Evolutionary conservation across 2,888 invertebrate genomes (phyloP), one percentile per base, ranked within the genome.

Genomic region (Leptinotarsa peninsularis): DNA sequence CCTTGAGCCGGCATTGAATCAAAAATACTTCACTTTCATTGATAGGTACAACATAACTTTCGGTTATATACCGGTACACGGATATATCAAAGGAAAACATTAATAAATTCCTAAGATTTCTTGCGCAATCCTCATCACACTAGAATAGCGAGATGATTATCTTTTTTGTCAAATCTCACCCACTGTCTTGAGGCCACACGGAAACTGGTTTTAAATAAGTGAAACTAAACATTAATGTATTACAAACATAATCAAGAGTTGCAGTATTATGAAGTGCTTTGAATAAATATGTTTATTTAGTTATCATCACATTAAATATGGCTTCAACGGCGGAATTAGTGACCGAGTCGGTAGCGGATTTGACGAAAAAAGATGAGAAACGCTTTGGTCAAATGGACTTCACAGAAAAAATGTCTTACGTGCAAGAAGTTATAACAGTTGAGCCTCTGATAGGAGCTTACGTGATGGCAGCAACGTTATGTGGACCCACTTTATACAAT

Each of bases 401-500:
- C 10, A 79, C 75, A 33, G 82, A 83, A 76, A 80, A 80, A 72
- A 33, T 84, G 5, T 49, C 71, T 14, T 83, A 83, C 56, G 71
- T 81, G 4, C 81, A 80, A 63, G 84, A 86, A 78, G 82, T 88
- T 66, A 83, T 88, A 69, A 88, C 88, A 4, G 85, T 88, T 17
- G 88, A 88, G 76, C 88, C 88, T 14, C 71, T 88, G 18, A 77
- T 88, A 58, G 85, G 82, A 1, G 83, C 84, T 7, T 88, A 87
- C 73, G 72, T 87, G 14, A 82, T 86, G 76, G 84, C 86, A 4
- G 80, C 85, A 13, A 81, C 84, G 21, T 76, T 89, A 18, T 85
- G 86, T 66, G 79, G 76, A 50, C 85, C 91, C 2, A 90, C 91
- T 13, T 87, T 91, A 2, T 88, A 89, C 71, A 89, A 90, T 78